Evolutionary conservation across 2,113 vertebrate genomes (phyloP).

Genomic region (Origma solitaria): DNA sequence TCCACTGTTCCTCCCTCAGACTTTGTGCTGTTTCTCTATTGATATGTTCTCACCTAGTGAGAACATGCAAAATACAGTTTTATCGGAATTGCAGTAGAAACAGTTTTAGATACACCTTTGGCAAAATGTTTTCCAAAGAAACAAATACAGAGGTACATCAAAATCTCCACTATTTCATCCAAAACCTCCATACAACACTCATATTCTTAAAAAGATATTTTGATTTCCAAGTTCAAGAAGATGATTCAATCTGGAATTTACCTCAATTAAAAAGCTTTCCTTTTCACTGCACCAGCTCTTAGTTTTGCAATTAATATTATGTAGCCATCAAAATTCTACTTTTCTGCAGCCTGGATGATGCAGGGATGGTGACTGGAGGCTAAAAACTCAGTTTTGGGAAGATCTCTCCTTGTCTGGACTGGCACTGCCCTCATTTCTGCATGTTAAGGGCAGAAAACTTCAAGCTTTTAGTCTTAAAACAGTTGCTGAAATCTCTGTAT

Average conservation of each 20-base stretch:
- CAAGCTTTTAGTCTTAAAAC: neutral
- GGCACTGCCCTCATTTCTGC: neutral
- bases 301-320: neutral
- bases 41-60: fast-evolving
- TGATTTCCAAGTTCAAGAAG: neutral
- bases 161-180: neutral
- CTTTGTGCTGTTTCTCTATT: neutral
- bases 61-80: neutral
- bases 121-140: neutral
- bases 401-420: neutral
- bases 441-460: neutral
- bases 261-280: neutral
- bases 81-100: neutral
- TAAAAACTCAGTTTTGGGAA: neutral
- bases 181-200: neutral
- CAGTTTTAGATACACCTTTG: neutral
- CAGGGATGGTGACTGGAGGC: neutral
- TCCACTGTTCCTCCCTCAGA: neutral
- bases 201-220: neutral
- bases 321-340: neutral
- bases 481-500: neutral
- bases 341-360: neutral
- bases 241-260: neutral
- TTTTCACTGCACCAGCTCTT: neutral
- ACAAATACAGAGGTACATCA: neutral